Conservation (phyloP, 1,140 invertebrate species). For the Lutraria rhynchaena region DNA sequence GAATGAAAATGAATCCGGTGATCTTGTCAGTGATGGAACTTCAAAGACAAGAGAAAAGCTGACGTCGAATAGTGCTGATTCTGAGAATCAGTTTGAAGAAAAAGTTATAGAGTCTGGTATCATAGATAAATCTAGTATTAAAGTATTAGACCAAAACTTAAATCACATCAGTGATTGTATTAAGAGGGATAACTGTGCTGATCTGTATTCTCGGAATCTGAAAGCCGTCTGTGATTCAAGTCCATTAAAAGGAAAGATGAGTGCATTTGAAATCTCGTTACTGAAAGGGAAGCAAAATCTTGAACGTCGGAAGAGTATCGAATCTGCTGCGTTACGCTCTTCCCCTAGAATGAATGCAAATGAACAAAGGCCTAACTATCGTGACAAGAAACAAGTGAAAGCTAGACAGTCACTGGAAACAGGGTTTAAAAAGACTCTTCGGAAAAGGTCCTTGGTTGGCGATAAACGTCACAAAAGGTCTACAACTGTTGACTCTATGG, state of each 20-base stretch:
- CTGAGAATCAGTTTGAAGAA: neutral
- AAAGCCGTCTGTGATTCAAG: slow-evolving; percentile 20
- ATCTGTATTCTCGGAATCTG: slow-evolving; percentile 29
- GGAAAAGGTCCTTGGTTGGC: neutral
- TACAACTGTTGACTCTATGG: neutral
- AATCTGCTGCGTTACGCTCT: slow-evolving; percentile 27
- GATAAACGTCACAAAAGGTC: slow-evolving; percentile 3
- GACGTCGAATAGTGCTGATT: neutral
- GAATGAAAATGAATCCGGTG: neutral
- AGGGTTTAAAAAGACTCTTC: neutral
- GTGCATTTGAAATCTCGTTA: slow-evolving; percentile 50
- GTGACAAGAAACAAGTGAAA: slow-evolving; percentile 13
- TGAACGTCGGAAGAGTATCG: slow-evolving; percentile 48
- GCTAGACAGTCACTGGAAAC: slow-evolving; percentile 4
- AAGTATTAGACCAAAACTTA: slow-evolving; percentile 30
- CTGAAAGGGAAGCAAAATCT: slow-evolving; percentile 52
- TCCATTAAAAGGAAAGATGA: slow-evolving; percentile 52
- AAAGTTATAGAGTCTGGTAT: neutral
- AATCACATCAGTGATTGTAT: slow-evolving; percentile 23
- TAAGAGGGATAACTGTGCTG: slow-evolving; percentile 13
- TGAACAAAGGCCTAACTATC: slow-evolving; percentile 39
- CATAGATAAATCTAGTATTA: neutral
- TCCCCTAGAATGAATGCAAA: slow-evolving; percentile 45
- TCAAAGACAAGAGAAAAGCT: neutral
- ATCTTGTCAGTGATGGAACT: neutral